Percentiles rank a stretch among this genome's conserved stretches.
Conservation (phyloP, 2,797 vertebrate genomes). For the Sciurus carolinensis region DNA sequence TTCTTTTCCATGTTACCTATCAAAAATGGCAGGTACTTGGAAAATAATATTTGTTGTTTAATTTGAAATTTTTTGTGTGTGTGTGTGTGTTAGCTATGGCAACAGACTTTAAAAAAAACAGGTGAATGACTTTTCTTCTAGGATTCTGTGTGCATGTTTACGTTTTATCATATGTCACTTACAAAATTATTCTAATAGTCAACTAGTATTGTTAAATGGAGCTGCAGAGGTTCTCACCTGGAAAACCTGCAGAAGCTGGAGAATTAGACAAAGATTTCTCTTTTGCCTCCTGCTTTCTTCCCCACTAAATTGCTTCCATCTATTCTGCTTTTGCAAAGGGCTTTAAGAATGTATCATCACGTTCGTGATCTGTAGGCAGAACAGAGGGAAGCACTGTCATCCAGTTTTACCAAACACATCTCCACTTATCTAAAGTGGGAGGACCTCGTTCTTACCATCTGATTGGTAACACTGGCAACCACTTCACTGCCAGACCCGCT, state of each 20-base stretch:
- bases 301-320: not conserved
- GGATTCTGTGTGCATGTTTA: not conserved
- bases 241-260: not conserved
- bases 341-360: not conserved
- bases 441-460: not conserved
- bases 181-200: not conserved
- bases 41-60: not conserved
- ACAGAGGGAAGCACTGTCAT: not conserved
- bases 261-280: not conserved
- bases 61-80: not conserved
- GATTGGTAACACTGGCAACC: fast-evolving
- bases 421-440: not conserved
- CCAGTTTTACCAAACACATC: not conserved
- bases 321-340: not conserved
- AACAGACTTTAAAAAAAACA: not conserved
- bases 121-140: not conserved
- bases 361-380: not conserved
- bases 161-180: not conserved
- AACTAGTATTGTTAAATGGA: not conserved
- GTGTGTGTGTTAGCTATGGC: not conserved
- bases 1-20: not conserved
- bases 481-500: fast-evolving
- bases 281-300: not conserved
- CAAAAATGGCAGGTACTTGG: not conserved
- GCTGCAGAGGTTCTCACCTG: not conserved